Conservation (phyloP, 53 echinoderm and acorn worm species). For the Holothuria scabra region DNA sequence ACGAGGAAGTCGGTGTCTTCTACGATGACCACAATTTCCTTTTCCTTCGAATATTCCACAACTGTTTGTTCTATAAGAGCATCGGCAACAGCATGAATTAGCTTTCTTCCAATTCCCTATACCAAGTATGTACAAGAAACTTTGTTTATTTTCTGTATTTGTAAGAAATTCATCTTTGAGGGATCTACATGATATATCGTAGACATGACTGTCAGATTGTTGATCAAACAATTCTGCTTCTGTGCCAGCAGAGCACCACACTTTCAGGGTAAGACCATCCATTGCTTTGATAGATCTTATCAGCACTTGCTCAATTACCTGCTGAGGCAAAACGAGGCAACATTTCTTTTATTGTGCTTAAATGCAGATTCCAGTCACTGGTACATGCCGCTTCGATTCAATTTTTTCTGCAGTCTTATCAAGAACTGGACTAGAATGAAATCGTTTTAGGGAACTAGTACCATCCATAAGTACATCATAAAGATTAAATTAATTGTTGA, state of each 20-base stretch:
- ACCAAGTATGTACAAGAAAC: slow-evolving; percentile 17
- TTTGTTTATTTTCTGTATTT: slow-evolving; percentile 43
- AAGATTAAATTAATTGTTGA: neutral
- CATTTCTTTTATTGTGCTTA: slow-evolving; percentile 55
- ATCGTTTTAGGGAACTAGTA: too few species aligned
- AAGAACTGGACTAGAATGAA: too few species aligned
- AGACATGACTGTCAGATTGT: slow-evolving; percentile 25
- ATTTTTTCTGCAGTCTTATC: too few species aligned
- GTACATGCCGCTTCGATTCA: slow-evolving; percentile 47
- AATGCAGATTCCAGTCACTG: slow-evolving; percentile 62
- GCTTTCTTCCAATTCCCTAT: neutral
- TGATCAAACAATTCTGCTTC: slow-evolving; percentile 38
- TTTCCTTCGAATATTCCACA: slow-evolving; percentile 10
- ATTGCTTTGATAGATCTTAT: slow-evolving; percentile 66
- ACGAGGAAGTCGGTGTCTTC: slow-evolving; percentile 49
- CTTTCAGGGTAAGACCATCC: slow-evolving; percentile 60
- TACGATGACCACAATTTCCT: slow-evolving; percentile 31
- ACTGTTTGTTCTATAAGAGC: slow-evolving; percentile 33
- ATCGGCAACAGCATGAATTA: slow-evolving; percentile 47
- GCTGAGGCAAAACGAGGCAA: slow-evolving; percentile 73
- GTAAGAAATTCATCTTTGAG: slow-evolving; percentile 34
- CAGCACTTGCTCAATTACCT: slow-evolving; percentile 70
- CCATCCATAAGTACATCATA: too few species aligned
- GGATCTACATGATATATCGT: slow-evolving; percentile 17
- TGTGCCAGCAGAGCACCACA: slow-evolving; percentile 21